These are phyloP conservation scores for Copidosoma floridanum DNA, from an alignment of 1,140 invertebrate genomes.

Conservation along the genomic window DNA sequence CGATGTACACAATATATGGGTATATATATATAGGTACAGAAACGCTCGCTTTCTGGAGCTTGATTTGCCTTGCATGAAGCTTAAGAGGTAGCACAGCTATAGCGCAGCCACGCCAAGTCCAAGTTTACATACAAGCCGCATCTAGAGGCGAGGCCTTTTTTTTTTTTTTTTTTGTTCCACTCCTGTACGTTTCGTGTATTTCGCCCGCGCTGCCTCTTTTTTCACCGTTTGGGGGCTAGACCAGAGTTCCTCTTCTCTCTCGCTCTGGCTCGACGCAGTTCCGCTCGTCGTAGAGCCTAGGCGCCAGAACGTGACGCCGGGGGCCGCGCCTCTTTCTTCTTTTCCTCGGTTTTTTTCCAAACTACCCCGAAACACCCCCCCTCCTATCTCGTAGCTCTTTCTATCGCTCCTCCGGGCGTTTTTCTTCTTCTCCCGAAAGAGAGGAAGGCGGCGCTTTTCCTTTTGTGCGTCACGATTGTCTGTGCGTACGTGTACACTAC, in stretches of 20 bases:
- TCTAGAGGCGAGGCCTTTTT: neutral
- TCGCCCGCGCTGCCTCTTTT: neutral
- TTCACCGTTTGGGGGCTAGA: conserved; percentile 28
- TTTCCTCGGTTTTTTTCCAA: too few relatives aligned
- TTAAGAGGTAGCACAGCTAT: conserved; percentile 32
- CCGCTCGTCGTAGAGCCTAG: conserved; percentile 30
- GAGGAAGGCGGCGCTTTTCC: neutral
- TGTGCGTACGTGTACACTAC: too few relatives aligned
- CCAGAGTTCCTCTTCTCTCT: too few relatives aligned
- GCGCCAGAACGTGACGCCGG: conserved; percentile 32
- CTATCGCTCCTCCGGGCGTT: neutral
- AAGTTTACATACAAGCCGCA: neutral
- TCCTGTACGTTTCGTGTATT: too few relatives aligned
- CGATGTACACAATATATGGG: too few relatives aligned
- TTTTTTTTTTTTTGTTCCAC: neutral
- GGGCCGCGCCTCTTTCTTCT: neutral
- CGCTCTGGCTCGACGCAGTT: conserved; percentile 26
- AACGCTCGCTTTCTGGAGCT: conserved; percentile 43
- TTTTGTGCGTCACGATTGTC: conserved; percentile 18
- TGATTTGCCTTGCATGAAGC: conserved; percentile 57
- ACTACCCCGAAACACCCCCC: conserved; percentile 9
- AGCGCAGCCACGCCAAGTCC: neutral
- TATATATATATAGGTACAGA: too few relatives aligned
- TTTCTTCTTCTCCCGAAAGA: conserved; percentile 25
- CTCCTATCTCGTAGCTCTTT: conserved; percentile 32